Base-by-base conservation (phyloP, 2,797 vertebrate species). In the Thalassophryne amazonica region DNA sequence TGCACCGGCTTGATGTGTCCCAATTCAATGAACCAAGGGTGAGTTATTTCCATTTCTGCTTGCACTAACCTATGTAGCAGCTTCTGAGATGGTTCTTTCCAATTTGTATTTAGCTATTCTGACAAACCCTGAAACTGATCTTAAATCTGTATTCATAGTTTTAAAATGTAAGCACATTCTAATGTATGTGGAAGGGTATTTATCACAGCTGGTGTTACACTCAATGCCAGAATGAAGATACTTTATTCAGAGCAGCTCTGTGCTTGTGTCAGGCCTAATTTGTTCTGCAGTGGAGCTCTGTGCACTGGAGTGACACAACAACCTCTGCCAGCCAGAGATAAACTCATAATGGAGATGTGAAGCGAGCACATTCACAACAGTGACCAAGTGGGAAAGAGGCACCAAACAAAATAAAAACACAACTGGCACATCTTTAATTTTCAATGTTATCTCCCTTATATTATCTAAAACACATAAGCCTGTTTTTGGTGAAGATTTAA, bases 311-410 rank as follows among this genome's bases (percentile, higher is more conserved):
- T 73, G 74, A 78, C 62, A 64, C 48, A 6, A 60, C 71, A 74
- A 81, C 73, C 71, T 68, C 74, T 85, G 69, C 34, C 61, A 72
- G 60, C 40, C 24, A 4, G 36, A 76, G 76, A 79, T 76, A 76
- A 74, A 68, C 51, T 48, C 42, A 18, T 72, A 68, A 80, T 66
- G 50, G 34, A 58, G 62, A 72, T 9, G 37, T 61, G 57, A 17
- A 53, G 48, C 5, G 24, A 25, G 56, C 30, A 39, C n/a, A 14
- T 73, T 36, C 66, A 39, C 12, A 12, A 10, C 49, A 42, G 30
- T 12, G 30, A 69, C 24, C 55, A 65, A 49, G 61, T 67, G 49
- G 42, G 32, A 63, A n/a, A 29, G 53, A 58, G 25, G 51, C 49
- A 57, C 54, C 61, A 47, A 25, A 34, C 21, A 4, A 28, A 32